These are phyloP conservation scores for Brachynemurus nebulosus DNA, from an alignment of 2,888 invertebrate species.

Conservation along the genomic window DNA sequence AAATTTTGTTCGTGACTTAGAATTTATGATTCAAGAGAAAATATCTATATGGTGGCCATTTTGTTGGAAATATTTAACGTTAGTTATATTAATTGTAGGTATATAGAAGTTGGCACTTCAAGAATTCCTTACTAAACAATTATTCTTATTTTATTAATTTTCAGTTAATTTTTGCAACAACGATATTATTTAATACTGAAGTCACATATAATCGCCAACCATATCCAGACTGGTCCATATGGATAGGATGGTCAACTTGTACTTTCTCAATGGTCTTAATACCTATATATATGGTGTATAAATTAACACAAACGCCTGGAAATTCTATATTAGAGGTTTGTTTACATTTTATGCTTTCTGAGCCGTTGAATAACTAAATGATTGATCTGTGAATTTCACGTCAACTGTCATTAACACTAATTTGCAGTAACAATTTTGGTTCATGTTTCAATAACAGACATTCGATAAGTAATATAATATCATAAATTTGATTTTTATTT, in stretches of 20 bases:
- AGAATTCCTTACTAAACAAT: too few species aligned
- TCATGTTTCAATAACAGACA: too few species aligned
- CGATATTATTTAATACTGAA: slow-evolving; percentile 41
- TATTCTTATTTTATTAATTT: slow-evolving; percentile 17
- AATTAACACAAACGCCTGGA: slow-evolving; percentile 29
- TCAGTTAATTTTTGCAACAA: slow-evolving; percentile 51
- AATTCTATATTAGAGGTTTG: too few species aligned
- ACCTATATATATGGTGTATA: slow-evolving; percentile 51
- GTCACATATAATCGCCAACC: slow-evolving; percentile 39
- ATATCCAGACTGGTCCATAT: slow-evolving; percentile 44
- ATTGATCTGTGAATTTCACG: too few species aligned
- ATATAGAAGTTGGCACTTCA: too few species aligned
- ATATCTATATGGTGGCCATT: slow-evolving; percentile 50
- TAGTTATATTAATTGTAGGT: slow-evolving; percentile 50
- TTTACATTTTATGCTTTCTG: too few species aligned
- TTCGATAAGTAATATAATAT: not conserved
- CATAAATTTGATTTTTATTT: not conserved
- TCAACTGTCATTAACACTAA: too few species aligned
- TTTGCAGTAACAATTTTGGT: too few species aligned
- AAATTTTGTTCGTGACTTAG: slow-evolving; percentile 47
- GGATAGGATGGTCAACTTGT: slow-evolving; percentile 50
- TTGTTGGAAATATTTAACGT: slow-evolving; percentile 59
- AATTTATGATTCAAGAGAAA: slow-evolving; percentile 55
- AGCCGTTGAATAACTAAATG: too few species aligned
- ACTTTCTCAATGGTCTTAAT: slow-evolving; percentile 59